Base-by-base conservation (phyloP, 2,888 invertebrate genomes). In the Leptinotarsa juncta region DNA sequence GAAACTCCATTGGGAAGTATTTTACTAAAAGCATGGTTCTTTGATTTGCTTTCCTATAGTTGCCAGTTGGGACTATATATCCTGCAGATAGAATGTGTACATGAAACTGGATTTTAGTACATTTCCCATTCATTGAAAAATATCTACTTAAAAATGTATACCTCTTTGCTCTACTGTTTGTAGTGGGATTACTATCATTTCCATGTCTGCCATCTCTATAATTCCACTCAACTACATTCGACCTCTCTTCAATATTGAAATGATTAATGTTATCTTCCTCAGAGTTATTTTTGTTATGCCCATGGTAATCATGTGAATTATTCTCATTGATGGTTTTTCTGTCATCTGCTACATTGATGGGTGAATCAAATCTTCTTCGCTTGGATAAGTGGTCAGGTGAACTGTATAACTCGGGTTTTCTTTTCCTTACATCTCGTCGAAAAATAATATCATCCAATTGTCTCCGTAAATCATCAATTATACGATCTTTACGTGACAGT, bases 401-500 rank as follows among this genome's bases (percentile, higher is more conserved):
- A 20, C 15, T 57, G 4, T 14, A 15, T 20, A 57, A 57, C 42
- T 42, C 42, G 12, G 20, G 12, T 57, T 57, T 57, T 16, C 57
- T 10, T 57, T 57, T 57, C 15, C 15, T 23, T 16, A 10, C 12
- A 18, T 53, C 18, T 23, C 78, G 72, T 77, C 83, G 84, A 76
- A 88, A 88, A 26, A 81, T 70, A 26, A 83, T 12, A 74, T 88
- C 82, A 60, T 89, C 88, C 48, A 88, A 62, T 77, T 88, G 77
- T 42, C 77, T 81, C 74, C 88, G 85, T n/a, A 90, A 83, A 14
- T 90, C 88, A 1, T 82, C 80, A 70, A 90, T 89, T 70, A 84
- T 85, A 55, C 80, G 83, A 77, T 90, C 88, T 81, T 90, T 90
- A n/a, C 90, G 83, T 26, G 85, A 82, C 57, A 90, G 85, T 84